Conservation (phyloP, 2,888 invertebrate species). For the Eudiplozoon nipponicum region DNA sequence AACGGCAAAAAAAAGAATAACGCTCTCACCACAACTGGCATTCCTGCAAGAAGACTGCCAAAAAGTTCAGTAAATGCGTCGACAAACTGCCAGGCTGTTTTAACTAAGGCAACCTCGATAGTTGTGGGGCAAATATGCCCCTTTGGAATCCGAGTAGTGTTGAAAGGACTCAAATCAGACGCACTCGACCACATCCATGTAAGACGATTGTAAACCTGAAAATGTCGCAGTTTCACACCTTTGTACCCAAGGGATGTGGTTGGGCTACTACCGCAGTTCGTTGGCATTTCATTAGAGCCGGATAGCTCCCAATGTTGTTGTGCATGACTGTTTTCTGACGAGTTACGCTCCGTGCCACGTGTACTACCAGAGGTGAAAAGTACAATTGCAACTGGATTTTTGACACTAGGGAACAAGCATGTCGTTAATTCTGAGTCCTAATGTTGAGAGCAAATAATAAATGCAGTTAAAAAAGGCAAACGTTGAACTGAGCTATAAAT, state of each 20-base stretch:
- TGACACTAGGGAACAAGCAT: too few relatives aligned
- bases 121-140: neutral
- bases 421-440: too few relatives aligned
- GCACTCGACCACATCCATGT: slow-evolving; percentile 48
- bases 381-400: slow-evolving; percentile 29
- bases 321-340: too few relatives aligned
- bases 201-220: slow-evolving; percentile 37
- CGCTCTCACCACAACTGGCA: slow-evolving; percentile 40
- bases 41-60: slow-evolving; percentile 44
- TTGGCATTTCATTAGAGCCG: too few relatives aligned
- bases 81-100: slow-evolving; percentile 60
- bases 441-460: too few relatives aligned
- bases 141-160: neutral
- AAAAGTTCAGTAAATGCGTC: slow-evolving; percentile 59
- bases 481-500: too few relatives aligned
- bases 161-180: neutral
- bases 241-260: slow-evolving; percentile 52
- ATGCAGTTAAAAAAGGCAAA: too few relatives aligned
- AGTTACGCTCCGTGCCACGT: too few relatives aligned
- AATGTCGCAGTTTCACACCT: slow-evolving; percentile 48
- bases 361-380: slow-evolving; percentile 56
- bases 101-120: slow-evolving; percentile 24
- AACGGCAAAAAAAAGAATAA: too few relatives aligned
- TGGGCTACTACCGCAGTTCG: too few relatives aligned
- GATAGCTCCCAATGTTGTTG: too few relatives aligned